Evolutionary conservation across 2,113 vertebrate species (phyloP).

Genomic region (Lamprotornis superbus): DNA sequence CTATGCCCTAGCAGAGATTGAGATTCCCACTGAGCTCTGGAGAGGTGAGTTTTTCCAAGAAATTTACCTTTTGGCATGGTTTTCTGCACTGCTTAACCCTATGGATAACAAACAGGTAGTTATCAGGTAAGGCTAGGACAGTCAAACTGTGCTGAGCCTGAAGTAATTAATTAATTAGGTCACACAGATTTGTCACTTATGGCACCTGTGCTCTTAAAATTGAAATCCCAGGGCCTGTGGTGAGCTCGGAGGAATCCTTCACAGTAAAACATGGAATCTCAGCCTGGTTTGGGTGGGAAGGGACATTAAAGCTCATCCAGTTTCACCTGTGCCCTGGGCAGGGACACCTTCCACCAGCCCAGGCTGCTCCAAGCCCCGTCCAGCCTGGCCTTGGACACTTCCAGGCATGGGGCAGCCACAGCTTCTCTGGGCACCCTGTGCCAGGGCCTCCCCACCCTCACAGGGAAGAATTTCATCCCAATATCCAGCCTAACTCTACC

Average conservation of each 20-base stretch:
- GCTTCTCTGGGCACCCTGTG: background rate
- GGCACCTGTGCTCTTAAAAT: background rate
- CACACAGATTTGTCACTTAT: background rate
- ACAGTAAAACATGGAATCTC: background rate
- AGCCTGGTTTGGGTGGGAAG: background rate
- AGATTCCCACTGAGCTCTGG: background rate
- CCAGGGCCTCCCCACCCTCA: background rate
- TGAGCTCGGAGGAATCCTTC: background rate
- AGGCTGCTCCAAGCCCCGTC: background rate
- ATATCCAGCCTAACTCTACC: background rate
- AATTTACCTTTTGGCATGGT: background rate
- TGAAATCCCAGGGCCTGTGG: background rate
- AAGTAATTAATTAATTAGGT: background rate
- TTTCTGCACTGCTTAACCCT: background rate
- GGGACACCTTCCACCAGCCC: background rate
- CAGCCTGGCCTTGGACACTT: background rate
- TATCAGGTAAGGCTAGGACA: background rate
- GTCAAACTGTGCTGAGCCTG: background rate
- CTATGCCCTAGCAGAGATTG: background rate
- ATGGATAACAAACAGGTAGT: background rate
- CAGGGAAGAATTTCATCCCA: fast-evolving
- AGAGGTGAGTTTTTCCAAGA: background rate
- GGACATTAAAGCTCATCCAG: background rate
- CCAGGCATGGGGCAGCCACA: background rate
- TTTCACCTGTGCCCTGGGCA: background rate